Evolutionary conservation across 2,113 vertebrate species (phyloP).

Genomic region (Lonchura striata): DNA sequence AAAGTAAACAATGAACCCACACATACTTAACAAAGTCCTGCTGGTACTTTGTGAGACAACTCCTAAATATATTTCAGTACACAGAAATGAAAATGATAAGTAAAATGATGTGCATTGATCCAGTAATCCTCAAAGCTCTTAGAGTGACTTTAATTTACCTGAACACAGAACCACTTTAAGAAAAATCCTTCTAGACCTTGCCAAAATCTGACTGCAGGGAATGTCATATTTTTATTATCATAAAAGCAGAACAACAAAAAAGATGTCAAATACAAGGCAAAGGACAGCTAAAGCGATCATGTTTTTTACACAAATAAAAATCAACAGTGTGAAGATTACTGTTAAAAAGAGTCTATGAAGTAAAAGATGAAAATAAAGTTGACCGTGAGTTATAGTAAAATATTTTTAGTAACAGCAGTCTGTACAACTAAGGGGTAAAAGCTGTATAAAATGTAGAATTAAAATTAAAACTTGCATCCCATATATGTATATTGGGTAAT

Average conservation of each 20-base stretch:
- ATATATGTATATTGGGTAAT: background rate
- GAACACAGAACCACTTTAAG: conserved; percentile 42
- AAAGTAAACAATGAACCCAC: background rate
- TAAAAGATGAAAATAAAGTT: conserved; percentile 10
- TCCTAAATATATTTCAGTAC: conserved; percentile 45
- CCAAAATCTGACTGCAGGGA: conserved; percentile 45
- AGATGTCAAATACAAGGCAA: conserved; percentile 26
- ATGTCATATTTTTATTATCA: conserved; percentile 43
- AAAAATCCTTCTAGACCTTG: conserved; percentile 53
- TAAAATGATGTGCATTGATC: conserved; percentile 51
- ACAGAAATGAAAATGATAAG: conserved; percentile 40
- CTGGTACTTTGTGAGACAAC: background rate
- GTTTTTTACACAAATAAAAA: conserved; percentile 29
- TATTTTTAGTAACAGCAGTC: conserved; percentile 1
- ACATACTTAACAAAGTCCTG: background rate
- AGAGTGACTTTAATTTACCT: conserved; percentile 61
- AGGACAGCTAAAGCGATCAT: background rate
- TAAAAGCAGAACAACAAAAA: conserved; percentile 54
- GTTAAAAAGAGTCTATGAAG: background rate
- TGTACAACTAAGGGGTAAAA: background rate
- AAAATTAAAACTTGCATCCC: background rate
- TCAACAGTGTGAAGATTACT: conserved; percentile 6
- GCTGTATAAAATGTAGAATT: background rate
- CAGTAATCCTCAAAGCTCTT: conserved; percentile 49
- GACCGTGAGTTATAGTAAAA: background rate